These are phyloP conservation scores for Gila orcuttii DNA, from an alignment of 2,113 vertebrate species.

Conservation along the genomic window DNA sequence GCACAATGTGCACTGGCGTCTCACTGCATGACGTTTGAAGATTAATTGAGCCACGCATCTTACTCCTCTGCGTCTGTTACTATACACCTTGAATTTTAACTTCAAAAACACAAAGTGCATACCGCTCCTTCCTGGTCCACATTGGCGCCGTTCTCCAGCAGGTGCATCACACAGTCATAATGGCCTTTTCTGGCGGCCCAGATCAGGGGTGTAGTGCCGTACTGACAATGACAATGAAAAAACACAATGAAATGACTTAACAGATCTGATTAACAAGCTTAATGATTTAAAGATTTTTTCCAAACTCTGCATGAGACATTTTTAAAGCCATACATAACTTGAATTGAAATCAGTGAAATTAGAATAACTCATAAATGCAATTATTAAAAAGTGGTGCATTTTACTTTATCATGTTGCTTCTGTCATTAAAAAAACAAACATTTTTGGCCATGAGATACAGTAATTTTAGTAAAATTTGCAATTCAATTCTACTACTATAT, in stretches of 20 bases:
- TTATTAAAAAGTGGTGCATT: background rate
- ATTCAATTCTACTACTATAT: background rate
- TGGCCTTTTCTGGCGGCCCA: constrained; percentile 96
- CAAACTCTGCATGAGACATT: too few relatives aligned
- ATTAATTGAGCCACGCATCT: too few relatives aligned
- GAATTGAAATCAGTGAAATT: too few relatives aligned
- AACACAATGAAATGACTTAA: background rate
- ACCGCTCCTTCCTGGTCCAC: constrained; percentile 98
- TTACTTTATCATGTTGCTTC: background rate
- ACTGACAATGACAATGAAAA: constrained; percentile 72
- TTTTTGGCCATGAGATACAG: background rate
- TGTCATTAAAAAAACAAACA: background rate
- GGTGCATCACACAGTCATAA: constrained; percentile 89
- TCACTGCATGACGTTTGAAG: too few relatives aligned
- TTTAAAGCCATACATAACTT: too few relatives aligned
- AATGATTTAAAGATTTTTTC: background rate
- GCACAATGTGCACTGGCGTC: background rate
- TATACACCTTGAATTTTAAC: background rate
- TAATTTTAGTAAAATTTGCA: background rate
- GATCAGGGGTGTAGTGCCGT: constrained; percentile 94
- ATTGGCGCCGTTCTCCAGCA: constrained; percentile 93
- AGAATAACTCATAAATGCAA: background rate
- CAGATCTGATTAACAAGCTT: background rate
- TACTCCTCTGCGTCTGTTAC: background rate
- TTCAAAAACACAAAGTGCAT: constrained; percentile 54